Conservation (phyloP, 2,797 vertebrate genomes). For the Linurgus olivaceus region DNA sequence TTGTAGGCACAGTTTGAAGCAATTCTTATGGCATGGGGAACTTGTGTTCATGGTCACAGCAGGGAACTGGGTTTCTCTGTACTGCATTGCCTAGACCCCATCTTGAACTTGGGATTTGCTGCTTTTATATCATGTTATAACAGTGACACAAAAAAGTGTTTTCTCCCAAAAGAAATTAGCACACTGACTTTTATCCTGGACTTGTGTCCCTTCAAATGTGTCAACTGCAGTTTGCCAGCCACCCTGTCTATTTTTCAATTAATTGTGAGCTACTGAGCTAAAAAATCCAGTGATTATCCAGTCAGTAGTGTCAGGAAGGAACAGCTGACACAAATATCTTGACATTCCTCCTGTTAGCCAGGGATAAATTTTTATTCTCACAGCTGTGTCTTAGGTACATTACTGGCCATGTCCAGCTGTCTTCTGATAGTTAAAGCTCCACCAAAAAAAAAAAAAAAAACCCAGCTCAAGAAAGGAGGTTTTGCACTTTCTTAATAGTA, state of each 20-base stretch:
- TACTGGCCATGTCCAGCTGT: neutral
- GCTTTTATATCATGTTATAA: neutral
- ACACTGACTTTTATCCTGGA: neutral
- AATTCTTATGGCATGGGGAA: neutral
- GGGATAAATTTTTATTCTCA: neutral
- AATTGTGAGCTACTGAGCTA: neutral
- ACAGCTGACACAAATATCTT: neutral
- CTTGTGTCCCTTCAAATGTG: neutral
- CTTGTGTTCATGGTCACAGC: neutral
- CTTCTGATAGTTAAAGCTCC: neutral
- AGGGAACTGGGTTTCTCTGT: neutral
- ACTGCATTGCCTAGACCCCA: neutral
- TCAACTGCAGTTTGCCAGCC: neutral
- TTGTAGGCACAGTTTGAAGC: neutral
- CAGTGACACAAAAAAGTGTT: neutral
- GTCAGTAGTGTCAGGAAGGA: neutral
- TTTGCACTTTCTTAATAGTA: neutral
- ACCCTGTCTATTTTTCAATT: neutral
- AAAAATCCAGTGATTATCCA: neutral
- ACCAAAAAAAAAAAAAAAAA: neutral
- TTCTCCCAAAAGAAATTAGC: neutral
- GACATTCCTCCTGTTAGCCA: neutral
- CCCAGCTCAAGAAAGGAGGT: too few species aligned
- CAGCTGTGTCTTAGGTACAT: rapidly evolving
- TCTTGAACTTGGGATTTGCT: neutral